Conservation (phyloP, 2,888 invertebrate genomes). For the Spialia ferax region DNA sequence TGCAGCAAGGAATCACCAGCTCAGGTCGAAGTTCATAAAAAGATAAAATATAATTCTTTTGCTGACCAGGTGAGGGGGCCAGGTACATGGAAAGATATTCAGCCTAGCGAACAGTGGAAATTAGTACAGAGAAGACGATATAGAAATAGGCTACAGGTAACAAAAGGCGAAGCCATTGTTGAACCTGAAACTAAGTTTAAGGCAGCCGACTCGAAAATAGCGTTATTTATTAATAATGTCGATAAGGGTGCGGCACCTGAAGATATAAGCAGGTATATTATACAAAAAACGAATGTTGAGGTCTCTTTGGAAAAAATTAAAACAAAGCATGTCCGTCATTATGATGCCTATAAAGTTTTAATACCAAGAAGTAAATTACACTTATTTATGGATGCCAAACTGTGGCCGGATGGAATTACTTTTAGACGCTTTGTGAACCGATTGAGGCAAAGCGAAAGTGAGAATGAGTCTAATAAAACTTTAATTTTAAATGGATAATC, state of each 20-base stretch:
- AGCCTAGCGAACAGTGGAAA: conserved; percentile 14
- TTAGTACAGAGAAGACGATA: conserved; percentile 12
- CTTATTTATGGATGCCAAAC: conserved; percentile 42
- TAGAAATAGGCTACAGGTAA: background rate
- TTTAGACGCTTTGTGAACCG: conserved; percentile 44
- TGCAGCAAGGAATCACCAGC: background rate
- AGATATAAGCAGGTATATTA: conserved; percentile 41
- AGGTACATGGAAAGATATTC: conserved; percentile 10
- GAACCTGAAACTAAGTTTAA: conserved; percentile 35
- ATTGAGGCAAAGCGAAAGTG: conserved; percentile 28
- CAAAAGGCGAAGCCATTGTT: conserved; percentile 1
- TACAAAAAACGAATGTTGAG: conserved; percentile 32
- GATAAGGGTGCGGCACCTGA: conserved; percentile 32
- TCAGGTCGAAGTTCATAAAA: background rate
- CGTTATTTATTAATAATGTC: conserved; percentile 44
- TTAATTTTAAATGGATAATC: conserved; percentile 10
- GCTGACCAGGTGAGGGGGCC: background rate
- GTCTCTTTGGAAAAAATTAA: conserved; percentile 32
- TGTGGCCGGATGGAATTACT: conserved; percentile 45
- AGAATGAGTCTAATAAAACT: background rate
- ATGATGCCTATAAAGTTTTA: conserved; percentile 44
- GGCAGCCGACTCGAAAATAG: conserved; percentile 42
- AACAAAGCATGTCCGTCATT: conserved; percentile 28
- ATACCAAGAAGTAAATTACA: conserved; percentile 39
- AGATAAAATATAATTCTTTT: background rate